phyloP scores from a whole-genome alignment of 2,797 vertebrate genomes.

The Delichon dasypus region DNA sequence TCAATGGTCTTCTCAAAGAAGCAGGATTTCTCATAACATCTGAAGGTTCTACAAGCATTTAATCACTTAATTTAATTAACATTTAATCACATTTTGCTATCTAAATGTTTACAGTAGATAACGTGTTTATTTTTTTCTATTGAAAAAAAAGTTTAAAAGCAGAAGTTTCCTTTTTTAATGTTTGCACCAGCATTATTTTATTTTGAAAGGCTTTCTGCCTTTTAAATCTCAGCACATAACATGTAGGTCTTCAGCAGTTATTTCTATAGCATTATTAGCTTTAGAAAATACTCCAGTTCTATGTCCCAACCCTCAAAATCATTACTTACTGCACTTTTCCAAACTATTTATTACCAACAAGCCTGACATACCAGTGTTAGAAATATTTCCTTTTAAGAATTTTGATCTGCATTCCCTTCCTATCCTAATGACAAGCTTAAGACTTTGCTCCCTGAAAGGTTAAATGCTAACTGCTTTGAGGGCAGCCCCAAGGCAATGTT shows the following conservation, averaged over 20 bases:
- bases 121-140: fast-evolving
- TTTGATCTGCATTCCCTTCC: not conserved
- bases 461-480: not conserved
- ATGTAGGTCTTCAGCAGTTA: not conserved
- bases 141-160: not conserved
- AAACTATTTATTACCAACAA: not conserved
- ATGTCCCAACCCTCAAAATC: not conserved
- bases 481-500: not conserved
- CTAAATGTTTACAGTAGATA: not conserved
- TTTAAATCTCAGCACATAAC: not conserved
- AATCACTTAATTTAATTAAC: not conserved
- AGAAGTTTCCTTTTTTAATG: not conserved
- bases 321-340: not conserved
- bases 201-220: not conserved
- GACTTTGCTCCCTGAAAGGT: not conserved
- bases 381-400: constrained; percentile 5
- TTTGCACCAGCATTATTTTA: not conserved
- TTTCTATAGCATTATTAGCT: not conserved
- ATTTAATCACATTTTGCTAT: not conserved
- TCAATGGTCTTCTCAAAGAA: not conserved
- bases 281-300: not conserved
- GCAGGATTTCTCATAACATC: not conserved
- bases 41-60: not conserved
- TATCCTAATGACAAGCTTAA: not conserved
- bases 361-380: not conserved